phyloP scores from a whole-genome alignment of 2,888 invertebrate species.

The Dorcus hopei region DNA sequence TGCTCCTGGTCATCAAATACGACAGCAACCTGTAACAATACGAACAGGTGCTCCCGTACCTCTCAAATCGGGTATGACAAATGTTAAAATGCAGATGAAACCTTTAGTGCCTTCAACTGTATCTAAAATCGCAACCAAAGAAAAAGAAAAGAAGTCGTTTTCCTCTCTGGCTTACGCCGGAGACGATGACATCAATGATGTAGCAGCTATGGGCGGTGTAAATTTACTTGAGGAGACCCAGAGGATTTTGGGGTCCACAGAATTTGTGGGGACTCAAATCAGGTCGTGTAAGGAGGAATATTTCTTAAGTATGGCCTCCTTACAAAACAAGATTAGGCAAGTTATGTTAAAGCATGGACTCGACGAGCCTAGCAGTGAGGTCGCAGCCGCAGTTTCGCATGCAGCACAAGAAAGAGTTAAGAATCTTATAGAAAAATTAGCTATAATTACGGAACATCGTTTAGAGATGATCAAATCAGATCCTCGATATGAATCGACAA shows the following conservation, averaged over 20 bases:
- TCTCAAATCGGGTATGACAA: conserved; percentile 43
- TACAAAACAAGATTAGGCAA: conserved; percentile 75
- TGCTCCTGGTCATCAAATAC: conserved; percentile 30
- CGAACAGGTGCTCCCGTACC: conserved; percentile 42
- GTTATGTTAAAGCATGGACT: conserved; percentile 73
- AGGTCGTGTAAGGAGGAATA: conserved; percentile 91
- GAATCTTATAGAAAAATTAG: conserved; percentile 85
- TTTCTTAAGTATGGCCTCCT: conserved; percentile 72
- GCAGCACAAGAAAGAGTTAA: conserved; percentile 92
- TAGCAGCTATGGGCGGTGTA: conserved; percentile 98
- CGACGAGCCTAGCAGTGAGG: conserved; percentile 80
- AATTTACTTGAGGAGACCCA: conserved; percentile 95
- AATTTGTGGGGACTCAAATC: conserved; percentile 73
- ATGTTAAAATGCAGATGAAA: conserved; percentile 52
- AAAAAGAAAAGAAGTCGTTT: conserved; percentile 74
- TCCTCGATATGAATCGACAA: conserved; percentile 74
- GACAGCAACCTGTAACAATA: conserved; percentile 38
- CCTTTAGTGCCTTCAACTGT: conserved; percentile 54
- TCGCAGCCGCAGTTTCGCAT: conserved; percentile 88
- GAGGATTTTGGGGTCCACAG: conserved; percentile 82
- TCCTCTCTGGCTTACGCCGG: conserved; percentile 59
- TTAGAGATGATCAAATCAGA: conserved; percentile 90
- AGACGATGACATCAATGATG: conserved; percentile 97
- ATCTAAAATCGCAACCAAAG: conserved; percentile 60
- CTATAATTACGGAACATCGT: conserved; percentile 91